Base-by-base conservation (phyloP, 1,140 invertebrate genomes). In the Drosophila mayri region DNA sequence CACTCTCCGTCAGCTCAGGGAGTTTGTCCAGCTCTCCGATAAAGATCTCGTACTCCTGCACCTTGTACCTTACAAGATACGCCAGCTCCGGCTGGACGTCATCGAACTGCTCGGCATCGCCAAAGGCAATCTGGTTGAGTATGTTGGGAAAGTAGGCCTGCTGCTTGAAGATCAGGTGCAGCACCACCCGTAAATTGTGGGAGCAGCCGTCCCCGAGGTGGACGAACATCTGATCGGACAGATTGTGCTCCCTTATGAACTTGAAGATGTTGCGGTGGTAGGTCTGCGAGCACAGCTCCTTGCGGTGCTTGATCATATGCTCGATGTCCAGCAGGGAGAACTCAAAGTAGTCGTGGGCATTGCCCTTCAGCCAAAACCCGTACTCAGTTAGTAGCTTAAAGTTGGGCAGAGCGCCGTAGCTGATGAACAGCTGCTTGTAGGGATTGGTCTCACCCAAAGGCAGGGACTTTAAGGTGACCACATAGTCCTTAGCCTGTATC, bases 341-440 rank as follows among this genome's bases (percentile, higher is more conserved):
- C 58, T 90, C 79, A 66, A 96, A 92, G 75, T 93, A 93, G 90
- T 96, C 95, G 74, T 95, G 92, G 20, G 91, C 79, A 93, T 97
- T 96, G 11, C 93, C 77, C 10, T 94, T 90, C 40, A 96, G 90
- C 59, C 94, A 94, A 92, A 97, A 97, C 1, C 97, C 97, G 92
- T 97, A 97, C 67, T 97, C 95, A 0, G 94, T 84, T 55, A 96
- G 94, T 4, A 97, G 92, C 76, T 95, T 95, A 1, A 93, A 75
- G 93, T 96, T 97, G 60, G 94, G 93, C 88, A 97, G 95, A 11
- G 94, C 85, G 4, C 96, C 96, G 90, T 97, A 97, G 71, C 94
- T 96, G 47, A 97, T 97, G 83, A 96, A 97, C 59, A 96, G 94
- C 93, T 97, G 95, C 16, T 94, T 92, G 76, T 94, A 93, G 71